Percentiles rank a stretch among this genome's conserved stretches.
phyloP scores from a whole-genome alignment of 2,888 invertebrate genomes.

The Aporophyla lueneburgensis region DNA sequence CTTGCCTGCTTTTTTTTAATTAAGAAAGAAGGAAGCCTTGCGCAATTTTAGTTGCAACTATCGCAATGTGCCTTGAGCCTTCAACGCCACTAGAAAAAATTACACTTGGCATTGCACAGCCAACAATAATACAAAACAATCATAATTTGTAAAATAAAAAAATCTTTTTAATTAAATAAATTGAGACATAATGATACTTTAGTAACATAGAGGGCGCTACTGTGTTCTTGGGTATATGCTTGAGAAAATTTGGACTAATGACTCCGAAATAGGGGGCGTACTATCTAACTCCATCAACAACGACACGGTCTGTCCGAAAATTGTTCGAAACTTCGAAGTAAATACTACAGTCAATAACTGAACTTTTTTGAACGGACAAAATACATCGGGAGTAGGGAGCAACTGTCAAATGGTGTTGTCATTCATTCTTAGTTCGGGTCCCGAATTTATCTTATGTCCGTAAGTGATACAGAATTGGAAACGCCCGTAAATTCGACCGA shows the following conservation, averaged over 20 bases:
- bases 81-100: not conserved
- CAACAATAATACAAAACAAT: slow-evolving; percentile 34
- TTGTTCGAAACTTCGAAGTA: no score
- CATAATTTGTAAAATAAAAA: not conserved
- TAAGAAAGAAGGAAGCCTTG: not conserved
- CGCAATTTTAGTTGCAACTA: not conserved
- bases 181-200: slow-evolving; percentile 32
- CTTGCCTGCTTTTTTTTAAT: not conserved
- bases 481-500: no score
- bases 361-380: no score
- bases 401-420: no score
- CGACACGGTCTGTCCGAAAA: no score
- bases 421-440: no score
- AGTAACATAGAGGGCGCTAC: slow-evolving; percentile 34
- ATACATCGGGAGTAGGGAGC: no score
- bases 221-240: not conserved
- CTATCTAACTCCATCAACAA: no score
- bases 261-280: no score
- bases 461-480: no score
- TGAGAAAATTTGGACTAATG: not conserved
- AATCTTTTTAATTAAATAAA: not conserved
- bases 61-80: not conserved
- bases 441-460: no score
- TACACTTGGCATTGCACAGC: slow-evolving; percentile 52
- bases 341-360: no score